phyloP scores from a whole-genome alignment of 2,113 vertebrate species.

The Actenoides lindsayi region DNA sequence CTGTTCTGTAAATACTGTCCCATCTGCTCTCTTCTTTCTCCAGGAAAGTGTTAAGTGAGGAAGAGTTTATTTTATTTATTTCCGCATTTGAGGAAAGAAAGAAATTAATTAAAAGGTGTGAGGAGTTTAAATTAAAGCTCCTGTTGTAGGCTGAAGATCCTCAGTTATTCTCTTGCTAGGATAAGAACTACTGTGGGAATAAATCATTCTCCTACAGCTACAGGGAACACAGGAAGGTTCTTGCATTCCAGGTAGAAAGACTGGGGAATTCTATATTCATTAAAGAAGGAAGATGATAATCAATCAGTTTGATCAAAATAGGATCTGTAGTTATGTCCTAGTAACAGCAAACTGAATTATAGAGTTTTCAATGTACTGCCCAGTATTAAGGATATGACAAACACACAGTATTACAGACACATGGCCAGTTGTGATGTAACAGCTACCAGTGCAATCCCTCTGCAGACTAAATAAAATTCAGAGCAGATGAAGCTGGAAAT shows the following conservation, averaged over 20 bases:
- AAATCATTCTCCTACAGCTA: background rate
- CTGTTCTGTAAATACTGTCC: background rate
- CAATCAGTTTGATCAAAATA: background rate
- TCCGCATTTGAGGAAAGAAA: background rate
- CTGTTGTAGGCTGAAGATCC: background rate
- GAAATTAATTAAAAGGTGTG: background rate
- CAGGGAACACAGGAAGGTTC: background rate
- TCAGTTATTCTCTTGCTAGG: background rate
- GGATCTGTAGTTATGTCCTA: background rate
- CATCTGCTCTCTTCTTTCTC: background rate
- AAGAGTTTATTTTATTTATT: background rate
- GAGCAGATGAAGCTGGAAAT: background rate
- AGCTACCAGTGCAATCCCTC: background rate
- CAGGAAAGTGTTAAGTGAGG: background rate
- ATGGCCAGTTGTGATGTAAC: background rate
- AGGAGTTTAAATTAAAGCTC: background rate
- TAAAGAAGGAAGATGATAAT: background rate
- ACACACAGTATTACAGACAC: background rate
- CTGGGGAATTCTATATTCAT: background rate
- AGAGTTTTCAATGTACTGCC: background rate
- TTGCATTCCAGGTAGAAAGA: background rate
- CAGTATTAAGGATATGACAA: background rate
- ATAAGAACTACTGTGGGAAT: background rate
- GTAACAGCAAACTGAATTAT: background rate
- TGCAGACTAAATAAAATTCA: background rate